A percentile compares a stretch with the other conserved stretches of the same genome.
These are phyloP conservation scores for Chrysocyon brachyurus DNA, from an alignment of 2,797 vertebrate species.

Conservation along the genomic window DNA sequence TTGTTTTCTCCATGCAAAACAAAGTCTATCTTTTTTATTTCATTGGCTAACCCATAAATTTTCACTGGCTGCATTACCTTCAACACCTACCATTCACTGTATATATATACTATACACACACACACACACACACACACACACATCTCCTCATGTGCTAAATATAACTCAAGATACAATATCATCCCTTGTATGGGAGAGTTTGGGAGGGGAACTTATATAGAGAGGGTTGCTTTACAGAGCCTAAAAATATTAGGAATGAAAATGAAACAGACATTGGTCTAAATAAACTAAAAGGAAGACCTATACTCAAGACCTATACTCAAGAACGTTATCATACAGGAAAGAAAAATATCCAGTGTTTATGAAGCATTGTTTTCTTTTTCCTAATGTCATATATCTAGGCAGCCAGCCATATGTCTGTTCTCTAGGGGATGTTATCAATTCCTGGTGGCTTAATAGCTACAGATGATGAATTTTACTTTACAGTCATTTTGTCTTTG, in stretches of 20 bases:
- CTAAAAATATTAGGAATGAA: not conserved
- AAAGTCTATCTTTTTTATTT: not conserved
- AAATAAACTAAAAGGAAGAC: not conserved
- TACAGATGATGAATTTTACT: constrained; percentile 61
- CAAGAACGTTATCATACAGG: not conserved
- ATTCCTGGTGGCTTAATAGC: constrained; percentile 26
- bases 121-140: too few species aligned
- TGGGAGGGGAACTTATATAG: not conserved
- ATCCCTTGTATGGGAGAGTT: not conserved
- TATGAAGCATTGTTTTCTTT: constrained; percentile 54
- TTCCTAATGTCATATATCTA: constrained; percentile 2
- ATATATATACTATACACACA: too few species aligned
- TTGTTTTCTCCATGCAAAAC: not conserved
- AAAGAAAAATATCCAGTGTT: constrained; percentile 43
- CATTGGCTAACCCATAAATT: not conserved
- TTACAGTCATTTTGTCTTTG: constrained; percentile 53
- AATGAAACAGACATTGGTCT: not conserved
- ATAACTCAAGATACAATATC: not conserved
- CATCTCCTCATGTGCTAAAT: not conserved
- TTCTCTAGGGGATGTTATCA: constrained; percentile 11
- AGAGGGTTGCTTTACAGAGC: not conserved
- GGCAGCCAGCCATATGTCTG: constrained; percentile 3
- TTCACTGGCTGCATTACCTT: not conserved
- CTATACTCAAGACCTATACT: not conserved
- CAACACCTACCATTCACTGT: not conserved